Evolutionary conservation across 2,888 invertebrate species (phyloP).

Genomic region (Margaritifera margaritifera): DNA sequence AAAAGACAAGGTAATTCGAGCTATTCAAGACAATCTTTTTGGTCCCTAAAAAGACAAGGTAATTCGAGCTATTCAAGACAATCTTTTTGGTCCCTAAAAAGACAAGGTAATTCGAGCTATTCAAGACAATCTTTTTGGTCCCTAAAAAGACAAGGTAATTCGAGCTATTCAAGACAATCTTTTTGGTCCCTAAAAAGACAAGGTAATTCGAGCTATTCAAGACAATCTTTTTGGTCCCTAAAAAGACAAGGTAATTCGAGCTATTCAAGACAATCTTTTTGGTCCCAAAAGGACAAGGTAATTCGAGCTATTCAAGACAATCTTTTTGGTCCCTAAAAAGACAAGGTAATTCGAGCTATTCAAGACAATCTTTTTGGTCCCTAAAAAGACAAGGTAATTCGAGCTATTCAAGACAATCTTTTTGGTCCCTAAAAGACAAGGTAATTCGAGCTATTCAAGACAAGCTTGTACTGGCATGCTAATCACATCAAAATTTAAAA

Average conservation of each 20-base stretch:
- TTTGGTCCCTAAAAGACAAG: conserved; percentile 49
- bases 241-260: conserved; percentile 6
- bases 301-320: neutral
- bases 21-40: conserved; percentile 12
- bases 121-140: conserved; percentile 37
- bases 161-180: neutral
- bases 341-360: neutral
- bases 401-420: neutral
- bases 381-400: conserved; percentile 28
- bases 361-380: conserved; percentile 38
- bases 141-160: conserved; percentile 29
- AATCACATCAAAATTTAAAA: conserved; percentile 3
- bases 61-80: neutral
- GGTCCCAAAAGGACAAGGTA: conserved; percentile 41
- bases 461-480: neutral
- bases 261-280: conserved; percentile 12
- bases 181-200: conserved; percentile 50
- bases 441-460: neutral
- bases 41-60: conserved; percentile 45
- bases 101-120: neutral
- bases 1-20: conserved; percentile 6
- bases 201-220: neutral
- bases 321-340: conserved; percentile 50
- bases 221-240: conserved; percentile 47
- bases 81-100: conserved; percentile 50